Percentiles rank a stretch among this genome's conserved stretches.
These are phyloP conservation scores for Oreocharis arfaki DNA, from an alignment of 2,113 vertebrate species.

Conservation along the genomic window DNA sequence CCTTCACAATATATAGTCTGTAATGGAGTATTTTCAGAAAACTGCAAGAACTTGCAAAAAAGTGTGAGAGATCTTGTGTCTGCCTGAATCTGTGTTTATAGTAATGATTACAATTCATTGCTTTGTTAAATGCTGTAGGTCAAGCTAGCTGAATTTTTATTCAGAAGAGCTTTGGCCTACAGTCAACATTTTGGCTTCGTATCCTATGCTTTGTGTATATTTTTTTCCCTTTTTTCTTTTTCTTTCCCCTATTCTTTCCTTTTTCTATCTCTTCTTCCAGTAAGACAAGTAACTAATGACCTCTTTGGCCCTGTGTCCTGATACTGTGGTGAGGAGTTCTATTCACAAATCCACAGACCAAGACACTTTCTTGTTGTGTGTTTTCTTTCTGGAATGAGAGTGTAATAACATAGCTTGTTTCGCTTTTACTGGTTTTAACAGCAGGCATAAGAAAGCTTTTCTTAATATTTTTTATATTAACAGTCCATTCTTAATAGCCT, in stretches of 20 bases:
- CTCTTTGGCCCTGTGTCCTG: neutral
- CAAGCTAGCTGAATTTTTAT: neutral
- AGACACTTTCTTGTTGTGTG: neutral
- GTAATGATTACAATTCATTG: neutral
- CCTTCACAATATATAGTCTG: neutral
- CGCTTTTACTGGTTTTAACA: constrained; percentile 14
- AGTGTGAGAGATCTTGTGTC: neutral
- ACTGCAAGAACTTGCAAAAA: neutral
- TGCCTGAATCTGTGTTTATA: neutral
- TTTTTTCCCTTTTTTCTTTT: neutral
- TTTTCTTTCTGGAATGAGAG: neutral
- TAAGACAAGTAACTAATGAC: neutral
- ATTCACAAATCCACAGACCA: neutral
- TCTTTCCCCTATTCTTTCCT: neutral
- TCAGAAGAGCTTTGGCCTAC: neutral
- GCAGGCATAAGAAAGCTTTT: neutral
- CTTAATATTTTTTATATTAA: neutral
- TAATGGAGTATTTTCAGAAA: neutral
- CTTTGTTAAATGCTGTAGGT: neutral
- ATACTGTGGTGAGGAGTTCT: neutral
- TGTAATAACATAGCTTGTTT: neutral
- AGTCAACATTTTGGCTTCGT: neutral
- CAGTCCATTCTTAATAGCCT: neutral
- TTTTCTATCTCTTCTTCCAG: neutral
- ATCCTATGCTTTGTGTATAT: neutral